phyloP scores from a whole-genome alignment of 1,140 invertebrate genomes.

The Ephestia elutella region DNA sequence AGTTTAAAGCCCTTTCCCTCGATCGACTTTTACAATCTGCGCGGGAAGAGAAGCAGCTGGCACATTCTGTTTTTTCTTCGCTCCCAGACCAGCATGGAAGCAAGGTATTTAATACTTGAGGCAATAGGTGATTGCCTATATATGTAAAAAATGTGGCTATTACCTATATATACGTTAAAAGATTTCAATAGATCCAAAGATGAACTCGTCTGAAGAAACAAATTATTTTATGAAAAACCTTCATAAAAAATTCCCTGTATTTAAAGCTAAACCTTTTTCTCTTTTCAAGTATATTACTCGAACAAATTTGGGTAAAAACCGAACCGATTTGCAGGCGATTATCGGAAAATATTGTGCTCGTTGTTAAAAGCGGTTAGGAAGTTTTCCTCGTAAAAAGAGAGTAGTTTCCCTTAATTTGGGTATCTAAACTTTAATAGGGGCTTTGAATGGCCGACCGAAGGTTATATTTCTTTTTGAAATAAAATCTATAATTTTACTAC shows the following conservation, averaged over 20 bases:
- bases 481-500: background rate
- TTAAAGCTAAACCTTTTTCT: background rate
- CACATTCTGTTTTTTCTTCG: too few species aligned
- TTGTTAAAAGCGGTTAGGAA: constrained; percentile 8
- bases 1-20: too few species aligned
- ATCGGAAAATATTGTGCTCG: constrained; percentile 9
- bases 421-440: background rate
- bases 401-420: constrained; percentile 9
- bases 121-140: too few species aligned
- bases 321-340: constrained; percentile 8
- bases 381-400: constrained; percentile 1
- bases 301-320: constrained; percentile 5
- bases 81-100: too few species aligned
- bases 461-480: background rate
- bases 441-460: background rate
- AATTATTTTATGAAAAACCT: too few species aligned
- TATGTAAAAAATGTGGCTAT: too few species aligned
- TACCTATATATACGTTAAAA: too few species aligned
- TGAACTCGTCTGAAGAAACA: too few species aligned
- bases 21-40: too few species aligned
- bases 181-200: too few species aligned
- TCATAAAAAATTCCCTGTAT: background rate
- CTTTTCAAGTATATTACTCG: background rate
- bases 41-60: too few species aligned
- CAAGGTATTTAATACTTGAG: too few species aligned